phyloP scores from a whole-genome alignment of 2,113 vertebrate genomes.

The Elephas maximus region DNA sequence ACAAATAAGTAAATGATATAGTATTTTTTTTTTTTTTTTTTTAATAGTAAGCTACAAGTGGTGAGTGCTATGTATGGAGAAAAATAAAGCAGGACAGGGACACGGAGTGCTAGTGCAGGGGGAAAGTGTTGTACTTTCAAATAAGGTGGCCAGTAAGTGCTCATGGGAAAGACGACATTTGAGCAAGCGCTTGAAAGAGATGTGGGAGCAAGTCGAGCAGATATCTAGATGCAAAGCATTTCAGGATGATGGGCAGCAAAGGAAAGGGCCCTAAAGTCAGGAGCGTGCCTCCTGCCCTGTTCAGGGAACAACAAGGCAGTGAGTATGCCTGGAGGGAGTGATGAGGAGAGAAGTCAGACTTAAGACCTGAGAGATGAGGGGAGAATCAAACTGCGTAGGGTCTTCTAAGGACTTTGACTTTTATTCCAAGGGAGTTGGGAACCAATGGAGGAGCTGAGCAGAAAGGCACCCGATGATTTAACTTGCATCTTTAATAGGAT shows the following conservation, averaged over 20 bases:
- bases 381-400: neutral
- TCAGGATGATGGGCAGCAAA: neutral
- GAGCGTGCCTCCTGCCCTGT: neutral
- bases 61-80: neutral
- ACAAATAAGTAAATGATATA: neutral
- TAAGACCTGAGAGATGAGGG: neutral
- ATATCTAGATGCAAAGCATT: neutral
- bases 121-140: neutral
- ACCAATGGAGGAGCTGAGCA: neutral
- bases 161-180: neutral
- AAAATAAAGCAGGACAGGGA: neutral
- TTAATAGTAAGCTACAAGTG: neutral
- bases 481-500: neutral
- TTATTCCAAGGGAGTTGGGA: neutral
- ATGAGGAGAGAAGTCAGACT: neutral
- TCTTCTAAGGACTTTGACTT: neutral
- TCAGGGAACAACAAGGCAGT: neutral
- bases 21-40: too few species aligned
- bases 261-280: neutral
- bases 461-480: neutral
- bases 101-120: neutral
- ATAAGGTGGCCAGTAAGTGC: neutral
- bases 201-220: neutral
- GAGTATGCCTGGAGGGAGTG: neutral
- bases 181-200: neutral